These are phyloP conservation scores for Sycophila sp. DNA, from an alignment of 1,140 invertebrate genomes.

Conservation along the genomic window DNA sequence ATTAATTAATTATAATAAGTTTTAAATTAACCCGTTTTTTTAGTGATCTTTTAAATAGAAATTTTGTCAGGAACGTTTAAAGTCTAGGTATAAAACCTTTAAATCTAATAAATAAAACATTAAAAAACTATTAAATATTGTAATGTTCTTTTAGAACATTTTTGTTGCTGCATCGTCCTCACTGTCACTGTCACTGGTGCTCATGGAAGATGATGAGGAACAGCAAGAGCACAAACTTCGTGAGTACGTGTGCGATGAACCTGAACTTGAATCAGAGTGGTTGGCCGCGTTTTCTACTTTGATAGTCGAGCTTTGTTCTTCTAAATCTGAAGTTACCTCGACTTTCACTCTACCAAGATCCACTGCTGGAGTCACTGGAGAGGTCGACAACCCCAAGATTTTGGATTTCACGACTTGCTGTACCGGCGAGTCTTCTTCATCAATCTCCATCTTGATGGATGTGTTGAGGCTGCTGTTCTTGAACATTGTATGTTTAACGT, in stretches of 20 bases:
- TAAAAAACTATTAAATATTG: no score
- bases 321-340: background rate
- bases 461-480: background rate
- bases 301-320: background rate
- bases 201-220: background rate
- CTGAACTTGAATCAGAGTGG: background rate
- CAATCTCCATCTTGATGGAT: background rate
- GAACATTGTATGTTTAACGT: background rate
- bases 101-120: no score
- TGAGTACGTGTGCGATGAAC: slow-evolving; percentile 11
- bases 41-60: no score
- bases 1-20: no score
- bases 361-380: background rate
- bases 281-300: background rate
- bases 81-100: no score
- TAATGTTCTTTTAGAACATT: background rate
- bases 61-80: no score
- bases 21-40: no score
- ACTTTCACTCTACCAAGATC: slow-evolving; percentile 24
- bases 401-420: background rate
- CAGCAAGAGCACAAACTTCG: slow-evolving; percentile 14
- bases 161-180: background rate
- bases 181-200: background rate
- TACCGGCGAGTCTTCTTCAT: background rate
- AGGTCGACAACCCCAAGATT: background rate